phyloP scores from a whole-genome alignment of 2,888 invertebrate species.

The Caenorhabditis panamensis region DNA sequence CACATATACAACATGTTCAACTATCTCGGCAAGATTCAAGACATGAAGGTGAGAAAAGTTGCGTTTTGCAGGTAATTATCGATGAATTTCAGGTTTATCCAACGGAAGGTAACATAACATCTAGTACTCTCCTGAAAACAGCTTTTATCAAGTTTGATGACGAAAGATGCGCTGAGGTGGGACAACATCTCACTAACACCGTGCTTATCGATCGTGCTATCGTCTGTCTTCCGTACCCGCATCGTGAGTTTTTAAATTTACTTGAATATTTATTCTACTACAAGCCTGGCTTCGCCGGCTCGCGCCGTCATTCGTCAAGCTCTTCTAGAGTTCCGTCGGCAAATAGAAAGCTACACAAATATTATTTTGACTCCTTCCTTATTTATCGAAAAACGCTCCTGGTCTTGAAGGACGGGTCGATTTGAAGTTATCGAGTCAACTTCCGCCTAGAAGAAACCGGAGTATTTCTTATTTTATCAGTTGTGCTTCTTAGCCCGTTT shows the following conservation, averaged over 20 bases:
- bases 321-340: no score
- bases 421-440: no score
- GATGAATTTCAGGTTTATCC: slow-evolving; percentile 76
- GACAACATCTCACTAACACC: slow-evolving; percentile 97
- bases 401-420: no score
- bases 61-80: background rate
- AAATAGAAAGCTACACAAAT: no score
- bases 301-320: no score
- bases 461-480: no score
- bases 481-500: no score
- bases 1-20: slow-evolving; percentile 79
- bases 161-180: slow-evolving; percentile 90
- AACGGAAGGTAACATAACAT: slow-evolving; percentile 70
- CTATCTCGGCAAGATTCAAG: slow-evolving; percentile 79
- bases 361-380: no score
- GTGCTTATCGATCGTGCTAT: slow-evolving; percentile 98
- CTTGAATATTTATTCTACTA: no score
- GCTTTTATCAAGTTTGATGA: slow-evolving; percentile 97
- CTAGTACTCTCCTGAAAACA: slow-evolving; percentile 84
- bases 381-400: no score
- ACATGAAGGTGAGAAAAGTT: slow-evolving; percentile 78
- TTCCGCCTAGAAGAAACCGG: no score
- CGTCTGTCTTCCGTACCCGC: slow-evolving; percentile 90
- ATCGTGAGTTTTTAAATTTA: slow-evolving; percentile 65
- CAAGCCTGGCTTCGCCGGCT: background rate